Conservation (phyloP, 2,113 vertebrate species). For the Circaetus cinerascens region DNA sequence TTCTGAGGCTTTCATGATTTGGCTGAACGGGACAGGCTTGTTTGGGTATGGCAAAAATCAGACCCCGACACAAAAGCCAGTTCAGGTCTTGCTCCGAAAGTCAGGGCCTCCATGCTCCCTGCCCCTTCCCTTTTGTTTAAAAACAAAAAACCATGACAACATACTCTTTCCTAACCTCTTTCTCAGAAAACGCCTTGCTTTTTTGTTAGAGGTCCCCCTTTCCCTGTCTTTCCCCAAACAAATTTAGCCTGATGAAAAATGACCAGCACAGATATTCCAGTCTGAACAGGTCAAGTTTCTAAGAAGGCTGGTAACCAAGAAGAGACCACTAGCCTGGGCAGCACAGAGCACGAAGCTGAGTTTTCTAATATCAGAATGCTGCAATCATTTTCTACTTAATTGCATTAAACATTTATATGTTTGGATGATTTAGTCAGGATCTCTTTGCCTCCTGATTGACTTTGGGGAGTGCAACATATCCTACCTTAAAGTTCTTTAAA, state of each 20-base stretch:
- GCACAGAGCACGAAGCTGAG: background rate
- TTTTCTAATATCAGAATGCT: background rate
- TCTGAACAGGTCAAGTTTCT: background rate
- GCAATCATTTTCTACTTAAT: background rate
- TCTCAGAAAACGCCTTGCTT: background rate
- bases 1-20: background rate
- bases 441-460: background rate
- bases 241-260: background rate
- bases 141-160: background rate
- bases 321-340: background rate
- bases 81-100: background rate
- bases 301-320: background rate
- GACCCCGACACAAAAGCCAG: background rate
- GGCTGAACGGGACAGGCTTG: background rate
- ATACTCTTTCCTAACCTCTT: background rate
- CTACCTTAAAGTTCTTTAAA: slow-evolving; percentile 86
- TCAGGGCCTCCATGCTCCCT: background rate
- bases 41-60: background rate
- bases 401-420: background rate
- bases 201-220: background rate
- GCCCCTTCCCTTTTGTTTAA: background rate
- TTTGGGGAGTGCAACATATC: background rate
- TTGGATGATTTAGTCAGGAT: background rate
- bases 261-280: background rate
- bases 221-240: background rate